Percentiles rank a stretch among this genome's conserved stretches.
Conservation (phyloP, 1,140 invertebrate genomes). For the Drosophila mayri region DNA sequence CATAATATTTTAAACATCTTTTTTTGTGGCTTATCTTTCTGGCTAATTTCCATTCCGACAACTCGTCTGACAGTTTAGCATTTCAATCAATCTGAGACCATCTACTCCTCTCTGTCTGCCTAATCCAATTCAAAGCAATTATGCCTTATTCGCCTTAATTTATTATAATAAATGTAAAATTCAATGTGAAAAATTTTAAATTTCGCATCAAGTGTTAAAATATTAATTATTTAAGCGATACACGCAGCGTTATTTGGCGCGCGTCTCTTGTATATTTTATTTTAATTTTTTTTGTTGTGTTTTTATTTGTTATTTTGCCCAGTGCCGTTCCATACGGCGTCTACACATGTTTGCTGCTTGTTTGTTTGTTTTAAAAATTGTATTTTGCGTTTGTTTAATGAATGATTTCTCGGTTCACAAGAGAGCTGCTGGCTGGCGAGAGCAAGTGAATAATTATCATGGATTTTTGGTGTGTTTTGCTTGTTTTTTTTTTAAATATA, state of each 20-base stretch:
- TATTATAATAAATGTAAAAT: constrained; percentile 84
- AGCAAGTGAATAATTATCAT: constrained; percentile 80
- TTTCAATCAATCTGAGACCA: constrained; percentile 58
- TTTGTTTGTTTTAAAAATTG: constrained; percentile 75
- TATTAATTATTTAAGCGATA: constrained; percentile 84
- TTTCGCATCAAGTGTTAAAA: constrained; percentile 73
- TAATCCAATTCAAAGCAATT: constrained; percentile 77
- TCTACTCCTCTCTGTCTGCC: constrained; percentile 10
- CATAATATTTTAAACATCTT: not conserved
- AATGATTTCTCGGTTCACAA: constrained; percentile 67
- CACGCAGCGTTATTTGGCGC: constrained; percentile 71
- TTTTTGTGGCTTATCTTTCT: constrained; percentile 23
- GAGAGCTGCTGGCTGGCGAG: constrained; percentile 22
- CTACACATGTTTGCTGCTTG: constrained; percentile 77
- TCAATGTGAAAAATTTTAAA: constrained; percentile 68
- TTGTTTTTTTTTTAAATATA: not conserved
- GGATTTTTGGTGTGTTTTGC: constrained; percentile 47
- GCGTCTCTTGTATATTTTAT: constrained; percentile 81
- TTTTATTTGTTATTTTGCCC: constrained; percentile 66
- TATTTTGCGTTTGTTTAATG: constrained; percentile 67
- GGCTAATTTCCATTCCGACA: constrained; percentile 39
- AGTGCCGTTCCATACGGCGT: constrained; percentile 35
- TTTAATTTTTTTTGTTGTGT: constrained; percentile 61
- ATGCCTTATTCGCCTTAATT: constrained; percentile 77
- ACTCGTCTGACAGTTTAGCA: constrained; percentile 38